phyloP scores from a whole-genome alignment of 2,888 invertebrate genomes.

The Nemotelus pantherinus region DNA sequence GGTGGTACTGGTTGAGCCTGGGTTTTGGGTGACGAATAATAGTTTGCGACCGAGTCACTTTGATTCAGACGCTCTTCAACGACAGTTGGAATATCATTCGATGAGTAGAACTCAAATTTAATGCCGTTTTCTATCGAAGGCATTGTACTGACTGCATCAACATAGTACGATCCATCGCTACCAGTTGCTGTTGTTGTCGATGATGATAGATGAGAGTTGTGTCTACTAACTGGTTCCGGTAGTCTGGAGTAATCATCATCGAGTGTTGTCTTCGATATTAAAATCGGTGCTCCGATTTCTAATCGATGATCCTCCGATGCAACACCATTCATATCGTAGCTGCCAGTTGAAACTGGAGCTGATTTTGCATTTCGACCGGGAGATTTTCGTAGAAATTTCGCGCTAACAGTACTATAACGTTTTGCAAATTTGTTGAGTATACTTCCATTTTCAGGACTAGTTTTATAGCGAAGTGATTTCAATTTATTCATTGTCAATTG shows the following conservation, averaged over 20 bases:
- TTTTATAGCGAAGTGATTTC: slow-evolving; percentile 54
- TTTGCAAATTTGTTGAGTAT: slow-evolving; percentile 61
- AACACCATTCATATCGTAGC: slow-evolving; percentile 64
- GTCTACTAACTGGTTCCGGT: slow-evolving; percentile 40
- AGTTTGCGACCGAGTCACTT: slow-evolving; percentile 49
- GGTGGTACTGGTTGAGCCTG: slow-evolving; percentile 42
- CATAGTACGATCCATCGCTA: slow-evolving; percentile 60
- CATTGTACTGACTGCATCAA: slow-evolving; percentile 60
- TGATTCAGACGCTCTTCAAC: slow-evolving; percentile 27
- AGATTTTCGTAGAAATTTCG: slow-evolving; percentile 60
- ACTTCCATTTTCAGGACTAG: slow-evolving; percentile 53
- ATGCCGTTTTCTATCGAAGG: slow-evolving; percentile 51
- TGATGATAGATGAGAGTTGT: slow-evolving; percentile 1
- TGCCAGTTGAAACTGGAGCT: slow-evolving; percentile 58
- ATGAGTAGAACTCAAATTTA: slow-evolving; percentile 51
- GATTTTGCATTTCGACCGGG: slow-evolving; percentile 55
- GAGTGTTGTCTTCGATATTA: slow-evolving; percentile 63
- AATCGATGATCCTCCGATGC: slow-evolving; percentile 62
- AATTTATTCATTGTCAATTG: slow-evolving; percentile 53
- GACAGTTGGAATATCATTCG: slow-evolving; percentile 23
- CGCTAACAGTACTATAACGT: slow-evolving; percentile 62
- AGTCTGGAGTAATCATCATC: slow-evolving; percentile 60
- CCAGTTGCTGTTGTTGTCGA: slow-evolving; percentile 52
- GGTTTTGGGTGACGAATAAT: slow-evolving; percentile 53
- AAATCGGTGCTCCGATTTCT: slow-evolving; percentile 63